phyloP scores from a whole-genome alignment of 2,888 invertebrate genomes.

The Candidula unifasciata region DNA sequence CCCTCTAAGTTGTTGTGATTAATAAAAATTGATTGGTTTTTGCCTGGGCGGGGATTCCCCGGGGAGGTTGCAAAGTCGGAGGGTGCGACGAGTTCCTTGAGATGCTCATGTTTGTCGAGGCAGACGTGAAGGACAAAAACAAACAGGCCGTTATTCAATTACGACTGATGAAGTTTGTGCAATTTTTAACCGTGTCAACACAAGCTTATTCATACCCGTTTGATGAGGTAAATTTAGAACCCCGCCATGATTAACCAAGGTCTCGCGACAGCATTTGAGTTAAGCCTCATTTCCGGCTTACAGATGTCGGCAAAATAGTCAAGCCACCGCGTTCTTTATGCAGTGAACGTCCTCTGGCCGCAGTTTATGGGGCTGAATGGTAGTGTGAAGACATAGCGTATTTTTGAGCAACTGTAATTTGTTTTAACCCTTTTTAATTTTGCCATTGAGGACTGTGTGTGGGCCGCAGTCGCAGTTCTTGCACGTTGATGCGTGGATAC shows the following conservation, averaged over 20 bases:
- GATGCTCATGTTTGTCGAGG: conserved; percentile 45
- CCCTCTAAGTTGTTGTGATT: conserved; percentile 68
- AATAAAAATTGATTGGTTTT: conserved; percentile 67
- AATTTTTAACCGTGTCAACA: conserved; percentile 66
- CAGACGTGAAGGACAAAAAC: conserved; percentile 56
- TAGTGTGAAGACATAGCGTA: not conserved
- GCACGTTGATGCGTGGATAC: too few relatives aligned
- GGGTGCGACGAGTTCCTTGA: conserved; percentile 33
- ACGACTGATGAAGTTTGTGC: conserved; percentile 70
- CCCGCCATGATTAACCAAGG: conserved; percentile 64
- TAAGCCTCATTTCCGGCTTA: conserved; percentile 46
- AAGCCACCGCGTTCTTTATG: conserved; percentile 17
- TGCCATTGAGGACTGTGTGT: too few relatives aligned
- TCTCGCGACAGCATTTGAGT: conserved; percentile 31
- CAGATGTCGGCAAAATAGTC: conserved; percentile 39
- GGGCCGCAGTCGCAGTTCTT: too few relatives aligned
- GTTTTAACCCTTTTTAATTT: too few relatives aligned
- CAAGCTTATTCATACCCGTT: conserved; percentile 62
- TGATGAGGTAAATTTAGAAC: conserved; percentile 63
- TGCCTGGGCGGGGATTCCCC: conserved; percentile 47
- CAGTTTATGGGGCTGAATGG: conserved; percentile 1
- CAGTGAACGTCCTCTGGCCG: not conserved
- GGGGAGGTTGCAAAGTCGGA: conserved; percentile 30
- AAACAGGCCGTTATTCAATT: conserved; percentile 70
- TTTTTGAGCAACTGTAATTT: not conserved